These are phyloP conservation scores for Pterophyllum scalare DNA, from an alignment of 2,113 vertebrate species.

Conservation along the genomic window DNA sequence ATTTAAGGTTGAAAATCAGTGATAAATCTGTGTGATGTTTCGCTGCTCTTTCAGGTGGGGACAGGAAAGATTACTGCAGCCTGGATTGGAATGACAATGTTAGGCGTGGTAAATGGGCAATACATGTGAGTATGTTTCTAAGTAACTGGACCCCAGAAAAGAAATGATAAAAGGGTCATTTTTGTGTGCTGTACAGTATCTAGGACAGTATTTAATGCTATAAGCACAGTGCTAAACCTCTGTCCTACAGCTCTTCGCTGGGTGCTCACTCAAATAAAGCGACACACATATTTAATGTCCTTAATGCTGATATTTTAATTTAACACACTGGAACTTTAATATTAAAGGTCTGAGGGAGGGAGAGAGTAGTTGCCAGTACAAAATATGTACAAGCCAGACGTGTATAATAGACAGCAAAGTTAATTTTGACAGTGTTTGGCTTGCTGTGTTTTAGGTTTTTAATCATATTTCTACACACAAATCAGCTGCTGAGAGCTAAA, in stretches of 20 bases:
- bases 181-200: neutral
- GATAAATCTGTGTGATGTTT: neutral
- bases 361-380: neutral
- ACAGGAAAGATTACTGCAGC: conserved; percentile 69
- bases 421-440: neutral
- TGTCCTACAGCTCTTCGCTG: neutral
- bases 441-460: neutral
- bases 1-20: neutral
- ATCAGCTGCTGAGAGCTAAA: neutral
- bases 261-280: neutral
- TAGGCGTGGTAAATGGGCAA: conserved; percentile 71
- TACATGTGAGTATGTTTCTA: conserved; percentile 66
- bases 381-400: neutral
- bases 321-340: neutral
- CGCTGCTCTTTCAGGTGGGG: conserved; percentile 74
- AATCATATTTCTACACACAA: neutral
- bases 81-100: conserved; percentile 80
- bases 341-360: neutral
- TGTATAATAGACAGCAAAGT: neutral
- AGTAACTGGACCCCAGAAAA: neutral
- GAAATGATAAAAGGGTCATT: neutral
- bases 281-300: neutral
- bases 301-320: neutral
- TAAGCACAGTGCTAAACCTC: neutral
- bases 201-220: neutral